Base-by-base conservation (phyloP, 2,888 invertebrate species). In the Dasypolia templi region DNA sequence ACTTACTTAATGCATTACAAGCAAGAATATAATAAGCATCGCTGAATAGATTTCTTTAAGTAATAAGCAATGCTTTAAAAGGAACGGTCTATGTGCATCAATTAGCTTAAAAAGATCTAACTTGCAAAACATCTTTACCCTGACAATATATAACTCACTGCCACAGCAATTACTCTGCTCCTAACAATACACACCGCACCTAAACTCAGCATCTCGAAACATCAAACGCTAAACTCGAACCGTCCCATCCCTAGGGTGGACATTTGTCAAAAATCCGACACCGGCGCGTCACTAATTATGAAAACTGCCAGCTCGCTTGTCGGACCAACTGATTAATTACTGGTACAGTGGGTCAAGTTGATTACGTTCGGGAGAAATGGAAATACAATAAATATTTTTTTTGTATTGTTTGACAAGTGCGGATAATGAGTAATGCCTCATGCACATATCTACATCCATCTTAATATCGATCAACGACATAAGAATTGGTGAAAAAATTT, bases 181-280 rank as follows among this genome's bases (percentile, higher is more conserved):
- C 35, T 55, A 58, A 67, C 32, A 62, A 71, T 51, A 72, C 26
- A 72, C 39, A 14, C 26, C n/a, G 29, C 19, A 17, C 53, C 56
- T n/a, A 56, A 62, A 56, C 39, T 39, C 35, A 63, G 26, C 49
- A n/a, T 56, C 56, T 11, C 22, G 0, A 26, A 75, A 78, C 75
- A 46, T 56, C 59, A 71, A 81, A 68, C 62, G 44, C 35, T 46
- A 51, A 64, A 78, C 56, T 69, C 55, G 46, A 73, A 58, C 35
- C 63, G 44, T 75, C 53, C 73, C 75, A 78, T 70, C 79, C 76
- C 64, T 67, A 55, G 69, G 70, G 77, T 59, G 74, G 77, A 79
- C 81, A 85, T 86, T 87, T 85, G 84, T 87, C 88, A 82, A 85
- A 83, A 78, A 77, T 72, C 75, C 75, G 85, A 86, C 88, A 82